Percentiles rank a stretch among this genome's conserved stretches.
Evolutionary conservation across 2,888 invertebrate genomes (phyloP).

Genomic region (Argynnis bischoffii): DNA sequence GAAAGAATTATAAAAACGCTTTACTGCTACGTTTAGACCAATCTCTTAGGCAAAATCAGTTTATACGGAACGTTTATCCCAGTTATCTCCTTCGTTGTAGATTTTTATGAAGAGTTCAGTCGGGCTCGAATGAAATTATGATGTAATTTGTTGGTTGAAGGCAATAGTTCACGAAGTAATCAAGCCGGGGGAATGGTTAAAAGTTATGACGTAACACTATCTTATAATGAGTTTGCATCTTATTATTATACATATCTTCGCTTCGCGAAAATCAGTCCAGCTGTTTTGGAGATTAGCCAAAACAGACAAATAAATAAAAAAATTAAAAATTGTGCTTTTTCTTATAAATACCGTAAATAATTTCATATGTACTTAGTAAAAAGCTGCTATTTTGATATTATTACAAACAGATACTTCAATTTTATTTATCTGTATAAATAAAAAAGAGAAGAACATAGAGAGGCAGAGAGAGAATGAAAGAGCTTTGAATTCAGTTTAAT

Average conservation of each 20-base stretch:
- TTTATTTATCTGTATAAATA: too few relatives aligned
- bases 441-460: too few relatives aligned
- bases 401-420: too few relatives aligned
- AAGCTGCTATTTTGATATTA: too few relatives aligned
- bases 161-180: conserved; percentile 17
- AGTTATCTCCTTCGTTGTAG: conserved; percentile 47
- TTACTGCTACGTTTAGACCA: conserved; percentile 24
- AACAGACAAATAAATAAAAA: too few relatives aligned
- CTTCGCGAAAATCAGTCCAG: too few relatives aligned
- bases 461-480: conserved; percentile 1
- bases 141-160: conserved; percentile 32
- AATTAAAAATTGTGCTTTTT: too few relatives aligned
- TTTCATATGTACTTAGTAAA: too few relatives aligned
- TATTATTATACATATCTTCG: too few relatives aligned
- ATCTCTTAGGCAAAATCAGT: conserved; percentile 48
- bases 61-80: conserved; percentile 50
- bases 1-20: not conserved
- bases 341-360: too few relatives aligned
- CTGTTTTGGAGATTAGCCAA: too few relatives aligned
- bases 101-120: conserved; percentile 43
- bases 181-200: not conserved
- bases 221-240: not conserved
- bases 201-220: not conserved
- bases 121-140: conserved; percentile 33
- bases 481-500: not conserved